phyloP scores from a whole-genome alignment of 2,888 invertebrate species.

The Acronicta aceris region DNA sequence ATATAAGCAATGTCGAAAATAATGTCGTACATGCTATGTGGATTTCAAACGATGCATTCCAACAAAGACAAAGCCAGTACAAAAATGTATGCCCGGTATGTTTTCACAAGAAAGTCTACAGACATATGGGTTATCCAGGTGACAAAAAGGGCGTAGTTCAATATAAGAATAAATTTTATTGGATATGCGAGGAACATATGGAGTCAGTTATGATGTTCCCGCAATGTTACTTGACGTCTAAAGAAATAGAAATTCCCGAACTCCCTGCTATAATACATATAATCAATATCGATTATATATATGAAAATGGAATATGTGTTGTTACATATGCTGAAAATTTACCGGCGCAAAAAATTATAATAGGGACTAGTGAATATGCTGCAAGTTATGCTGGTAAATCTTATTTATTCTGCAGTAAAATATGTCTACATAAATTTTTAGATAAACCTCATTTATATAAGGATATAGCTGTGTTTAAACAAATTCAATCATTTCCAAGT shows the following conservation, averaged over 20 bases:
- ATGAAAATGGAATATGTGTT: slow-evolving; percentile 89
- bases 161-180: slow-evolving; percentile 88
- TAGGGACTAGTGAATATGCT: slow-evolving; percentile 82
- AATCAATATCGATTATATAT: slow-evolving; percentile 74
- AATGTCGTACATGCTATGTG: slow-evolving; percentile 87
- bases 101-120: slow-evolving; percentile 73
- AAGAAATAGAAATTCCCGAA: slow-evolving; percentile 78
- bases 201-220: slow-evolving; percentile 82
- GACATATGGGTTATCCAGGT: slow-evolving; percentile 81
- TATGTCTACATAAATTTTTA: slow-evolving; percentile 88
- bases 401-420: slow-evolving; percentile 88
- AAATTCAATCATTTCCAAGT: slow-evolving; percentile 72
- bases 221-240: slow-evolving; percentile 67
- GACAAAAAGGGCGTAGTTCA: slow-evolving; percentile 89
- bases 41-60: slow-evolving; percentile 88
- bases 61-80: slow-evolving; percentile 82
- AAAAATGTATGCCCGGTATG: slow-evolving; percentile 90
- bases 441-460: slow-evolving; percentile 84
- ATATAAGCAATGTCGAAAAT: slow-evolving; percentile 81
- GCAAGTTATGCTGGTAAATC: slow-evolving; percentile 83
- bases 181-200: slow-evolving; percentile 89
- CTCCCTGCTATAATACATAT: slow-evolving; percentile 84
- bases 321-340: slow-evolving; percentile 89
- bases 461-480: slow-evolving; percentile 80
- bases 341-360: slow-evolving; percentile 79